Base-by-base conservation (phyloP, 1,140 invertebrate genomes). In the Megalonaias nervosa region DNA sequence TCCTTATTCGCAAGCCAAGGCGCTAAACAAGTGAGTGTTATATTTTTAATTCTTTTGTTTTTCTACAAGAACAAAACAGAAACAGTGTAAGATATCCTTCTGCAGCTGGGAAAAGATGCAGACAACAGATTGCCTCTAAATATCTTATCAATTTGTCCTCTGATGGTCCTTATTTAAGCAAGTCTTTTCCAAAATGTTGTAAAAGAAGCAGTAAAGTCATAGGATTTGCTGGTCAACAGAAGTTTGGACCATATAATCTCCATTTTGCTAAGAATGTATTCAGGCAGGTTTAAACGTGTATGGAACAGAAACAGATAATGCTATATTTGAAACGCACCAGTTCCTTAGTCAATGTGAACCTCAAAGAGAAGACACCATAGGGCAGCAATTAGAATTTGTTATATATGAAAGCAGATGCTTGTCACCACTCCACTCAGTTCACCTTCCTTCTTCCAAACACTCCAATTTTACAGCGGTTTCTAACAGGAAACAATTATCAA, bases 111-210 rank as follows among this genome's bases (percentile, higher is more conserved):
- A 31, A 58, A 31, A 31, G 31, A 31, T 31, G 31, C 31, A 31
- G 31, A 31, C 31, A 31, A 1, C 31, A 31, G 31, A 31, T 31
- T 31, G 31, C 31, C 31, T 68, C 57, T 15, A 61, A 74, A 66
- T 3, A 60, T 19, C 17, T 67, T 56, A 67, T 75, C 2, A 75
- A 61, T 62, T n/a, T 75, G 14, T 75, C 74, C 17, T 76, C 74
- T 70, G 74, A 76, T 70, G 74, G 67, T 9, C 74, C 68, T 14
- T 64, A 76, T 76, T 58, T 76, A 19, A 76, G 70, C 74, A 75
- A 75, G 48, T 26, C 73, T 11, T 67, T 67, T 31, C 56, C 59
- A 17, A 59, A 31, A 31, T 38, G 48, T 62, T 21, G 67, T n/a
- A 60, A 59, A 67, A 66, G 64, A 2, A 76, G 14, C 64, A 26